Percentiles rank a stretch among this genome's conserved stretches.
Evolutionary conservation across 2,888 invertebrate genomes (phyloP).

Genomic region (Orthosia gothica): DNA sequence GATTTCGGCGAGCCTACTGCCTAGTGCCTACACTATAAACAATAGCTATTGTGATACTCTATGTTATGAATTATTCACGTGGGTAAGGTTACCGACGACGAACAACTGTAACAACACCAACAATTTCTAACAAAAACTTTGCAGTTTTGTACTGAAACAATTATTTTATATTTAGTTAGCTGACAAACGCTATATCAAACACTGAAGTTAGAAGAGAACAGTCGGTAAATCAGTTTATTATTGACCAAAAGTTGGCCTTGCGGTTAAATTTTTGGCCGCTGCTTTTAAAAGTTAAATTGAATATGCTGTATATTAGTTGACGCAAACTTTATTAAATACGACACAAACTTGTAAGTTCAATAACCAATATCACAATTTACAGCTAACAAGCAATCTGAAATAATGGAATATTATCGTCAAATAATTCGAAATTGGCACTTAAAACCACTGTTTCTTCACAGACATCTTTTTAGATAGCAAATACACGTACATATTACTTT

Average conservation of each 20-base stretch:
- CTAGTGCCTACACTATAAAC: constrained; percentile 44
- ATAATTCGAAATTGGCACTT: neutral
- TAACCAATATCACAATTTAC: neutral
- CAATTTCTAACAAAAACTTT: constrained; percentile 75
- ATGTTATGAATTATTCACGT: constrained; percentile 84
- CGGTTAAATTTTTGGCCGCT: neutral
- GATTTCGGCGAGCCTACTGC: constrained; percentile 28
- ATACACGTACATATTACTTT: too few species aligned
- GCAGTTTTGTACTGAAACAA: constrained; percentile 66
- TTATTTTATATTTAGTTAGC: constrained; percentile 45
- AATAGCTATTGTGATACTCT: constrained; percentile 77
- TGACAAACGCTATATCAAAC: constrained; percentile 21
- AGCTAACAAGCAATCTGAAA: neutral
- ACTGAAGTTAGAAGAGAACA: constrained; percentile 14
- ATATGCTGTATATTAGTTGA: neutral
- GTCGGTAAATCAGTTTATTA: constrained; percentile 6
- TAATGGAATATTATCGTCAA: constrained; percentile 1
- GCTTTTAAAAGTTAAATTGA: constrained; percentile 13
- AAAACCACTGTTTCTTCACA: neutral
- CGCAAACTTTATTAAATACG: neutral
- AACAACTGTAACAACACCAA: constrained; percentile 80
- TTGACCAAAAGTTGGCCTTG: neutral
- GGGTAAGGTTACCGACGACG: constrained; percentile 77
- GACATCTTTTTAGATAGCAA: too few species aligned
- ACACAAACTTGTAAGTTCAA: constrained; percentile 13